phyloP scores from a whole-genome alignment of 2,888 invertebrate species.

The Microdon myrmicae region DNA sequence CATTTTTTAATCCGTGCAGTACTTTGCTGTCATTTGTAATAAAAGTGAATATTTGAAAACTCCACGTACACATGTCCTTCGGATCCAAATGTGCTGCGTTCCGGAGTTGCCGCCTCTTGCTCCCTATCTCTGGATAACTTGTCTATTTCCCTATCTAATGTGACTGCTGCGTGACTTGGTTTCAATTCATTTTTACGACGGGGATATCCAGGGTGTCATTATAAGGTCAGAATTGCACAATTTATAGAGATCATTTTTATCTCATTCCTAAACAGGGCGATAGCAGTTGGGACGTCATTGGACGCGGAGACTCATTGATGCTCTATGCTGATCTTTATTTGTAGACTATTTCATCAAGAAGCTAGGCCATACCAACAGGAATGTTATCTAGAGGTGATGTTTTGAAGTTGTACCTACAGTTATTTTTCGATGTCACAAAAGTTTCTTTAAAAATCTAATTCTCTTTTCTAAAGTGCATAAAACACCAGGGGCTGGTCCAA shows the following conservation, averaged over 20 bases:
- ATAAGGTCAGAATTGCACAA: conserved; percentile 23
- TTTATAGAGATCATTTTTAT: conserved; percentile 20
- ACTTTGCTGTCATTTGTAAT: conserved; percentile 37
- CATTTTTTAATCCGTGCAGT: conserved; percentile 38
- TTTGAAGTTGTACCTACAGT: too few species aligned
- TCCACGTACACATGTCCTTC: conserved; percentile 9
- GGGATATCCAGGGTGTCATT: conserved; percentile 12
- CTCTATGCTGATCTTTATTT: too few species aligned
- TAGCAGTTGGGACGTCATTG: too few species aligned
- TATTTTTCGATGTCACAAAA: too few species aligned
- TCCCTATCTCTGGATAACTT: background rate
- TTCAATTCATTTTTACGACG: conserved; percentile 13
- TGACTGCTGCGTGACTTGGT: too few species aligned
- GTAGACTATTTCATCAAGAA: too few species aligned
- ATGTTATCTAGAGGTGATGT: too few species aligned
- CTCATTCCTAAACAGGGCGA: conserved; percentile 16
- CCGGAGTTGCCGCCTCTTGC: conserved; percentile 1
- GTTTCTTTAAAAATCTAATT: too few species aligned
- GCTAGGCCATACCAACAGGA: too few species aligned
- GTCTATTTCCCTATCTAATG: conserved; percentile 1
- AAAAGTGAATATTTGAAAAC: conserved; percentile 23
- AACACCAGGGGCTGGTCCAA: too few species aligned
- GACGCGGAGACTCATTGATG: too few species aligned
- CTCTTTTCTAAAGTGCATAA: too few species aligned
- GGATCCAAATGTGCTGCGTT: conserved; percentile 13